Evolutionary conservation across 2,113 vertebrate genomes (phyloP).

Genomic region (Sarotherodon lohbergeri): DNA sequence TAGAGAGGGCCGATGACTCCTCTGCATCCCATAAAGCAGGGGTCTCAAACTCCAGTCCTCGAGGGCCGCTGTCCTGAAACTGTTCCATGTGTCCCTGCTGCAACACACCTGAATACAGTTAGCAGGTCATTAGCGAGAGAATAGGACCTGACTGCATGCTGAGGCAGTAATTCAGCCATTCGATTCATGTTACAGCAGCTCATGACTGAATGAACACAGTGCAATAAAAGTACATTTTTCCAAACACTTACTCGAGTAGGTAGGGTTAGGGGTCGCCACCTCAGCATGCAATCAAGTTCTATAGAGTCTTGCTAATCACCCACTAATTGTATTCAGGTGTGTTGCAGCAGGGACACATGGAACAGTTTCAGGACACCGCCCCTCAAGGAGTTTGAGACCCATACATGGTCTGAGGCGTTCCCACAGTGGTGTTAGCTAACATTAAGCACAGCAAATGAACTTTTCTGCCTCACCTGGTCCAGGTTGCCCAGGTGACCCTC

Average conservation of each 20-base stretch:
- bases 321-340: background rate
- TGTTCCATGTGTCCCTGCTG: too few species aligned
- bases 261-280: background rate
- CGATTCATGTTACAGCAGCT: background rate
- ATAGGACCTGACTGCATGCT: too few species aligned
- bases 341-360: background rate
- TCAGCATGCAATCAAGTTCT: background rate
- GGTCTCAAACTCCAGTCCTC: too few species aligned
- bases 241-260: background rate
- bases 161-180: too few species aligned
- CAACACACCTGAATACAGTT: too few species aligned
- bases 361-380: background rate
- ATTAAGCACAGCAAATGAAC: background rate
- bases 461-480: constrained; percentile 83
- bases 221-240: background rate
- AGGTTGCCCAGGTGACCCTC: constrained; percentile 95
- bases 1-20: background rate
- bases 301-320: background rate
- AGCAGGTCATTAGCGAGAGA: too few species aligned
- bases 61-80: too few species aligned
- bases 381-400: background rate
- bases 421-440: background rate
- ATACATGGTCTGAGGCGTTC: background rate
- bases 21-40: background rate
- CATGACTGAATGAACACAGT: background rate